Conservation (phyloP, 2,888 invertebrate genomes). For the Athetis lepigone region DNA sequence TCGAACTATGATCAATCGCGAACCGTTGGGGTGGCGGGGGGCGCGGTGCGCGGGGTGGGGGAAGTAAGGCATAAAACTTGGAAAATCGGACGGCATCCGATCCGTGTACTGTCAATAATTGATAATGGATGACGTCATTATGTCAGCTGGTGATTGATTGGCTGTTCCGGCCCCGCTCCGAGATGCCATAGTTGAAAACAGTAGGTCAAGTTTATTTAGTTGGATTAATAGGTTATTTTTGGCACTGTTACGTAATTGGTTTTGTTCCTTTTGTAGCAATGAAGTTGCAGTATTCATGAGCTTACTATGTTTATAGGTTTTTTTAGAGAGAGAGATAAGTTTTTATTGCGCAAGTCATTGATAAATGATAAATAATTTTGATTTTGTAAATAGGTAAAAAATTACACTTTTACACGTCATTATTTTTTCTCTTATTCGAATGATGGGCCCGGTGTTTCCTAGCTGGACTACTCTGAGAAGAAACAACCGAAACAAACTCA, state of each 20-base stretch:
- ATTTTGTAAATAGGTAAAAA: too few relatives aligned
- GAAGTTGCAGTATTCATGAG: not conserved
- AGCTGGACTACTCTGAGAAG: too few relatives aligned
- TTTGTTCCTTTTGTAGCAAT: not conserved
- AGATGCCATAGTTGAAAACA: constrained; percentile 52
- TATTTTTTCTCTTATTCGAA: too few relatives aligned
- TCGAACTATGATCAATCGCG: constrained; percentile 78
- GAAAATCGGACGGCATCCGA: constrained; percentile 84
- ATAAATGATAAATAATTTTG: too few relatives aligned
- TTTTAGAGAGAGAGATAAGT: too few relatives aligned
- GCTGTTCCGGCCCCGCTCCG: constrained; percentile 71
- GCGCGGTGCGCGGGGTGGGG: constrained; percentile 34
- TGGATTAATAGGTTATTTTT: constrained; percentile 21
- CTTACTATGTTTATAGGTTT: not conserved
- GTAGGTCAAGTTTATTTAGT: constrained; percentile 51
- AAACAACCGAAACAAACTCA: too few relatives aligned
- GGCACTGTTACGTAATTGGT: not conserved
- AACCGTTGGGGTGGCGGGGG: constrained; percentile 24
- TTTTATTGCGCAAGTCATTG: not conserved
- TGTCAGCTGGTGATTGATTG: constrained; percentile 88
- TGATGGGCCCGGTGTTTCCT: too few relatives aligned
- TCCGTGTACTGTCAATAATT: constrained; percentile 88
- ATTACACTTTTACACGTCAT: too few relatives aligned
- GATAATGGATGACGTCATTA: constrained; percentile 90
- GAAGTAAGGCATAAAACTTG: constrained; percentile 81